phyloP scores from a whole-genome alignment of 1,140 invertebrate genomes.

The Portunus trituberculatus region DNA sequence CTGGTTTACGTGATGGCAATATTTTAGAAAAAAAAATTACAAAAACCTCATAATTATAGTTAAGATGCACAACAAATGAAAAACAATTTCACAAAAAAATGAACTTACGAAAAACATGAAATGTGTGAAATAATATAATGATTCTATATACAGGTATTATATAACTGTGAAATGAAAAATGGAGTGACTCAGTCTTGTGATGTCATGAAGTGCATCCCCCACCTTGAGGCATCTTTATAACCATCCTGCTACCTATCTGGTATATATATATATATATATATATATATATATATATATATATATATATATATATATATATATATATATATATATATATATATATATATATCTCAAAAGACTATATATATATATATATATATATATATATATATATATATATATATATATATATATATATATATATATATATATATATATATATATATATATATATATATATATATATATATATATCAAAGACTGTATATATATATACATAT shows the following conservation, averaged over 20 bases:
- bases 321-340: neutral
- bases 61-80: neutral
- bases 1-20: neutral
- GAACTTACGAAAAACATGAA: neutral
- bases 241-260: neutral
- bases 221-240: neutral
- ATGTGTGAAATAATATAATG: neutral
- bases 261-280: neutral
- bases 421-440: neutral
- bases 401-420: neutral
- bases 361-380: neutral
- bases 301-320: neutral
- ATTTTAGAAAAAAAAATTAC: neutral
- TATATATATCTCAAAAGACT: neutral
- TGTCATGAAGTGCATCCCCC: neutral
- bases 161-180: neutral
- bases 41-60: neutral
- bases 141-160: neutral
- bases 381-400: neutral
- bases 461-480: too few species aligned
- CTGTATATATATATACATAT: neutral
- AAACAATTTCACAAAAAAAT: neutral
- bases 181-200: neutral
- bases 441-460: neutral
- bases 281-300: neutral